Conservation (phyloP, 2,888 invertebrate species). For the Podotricha telesiphe region DNA sequence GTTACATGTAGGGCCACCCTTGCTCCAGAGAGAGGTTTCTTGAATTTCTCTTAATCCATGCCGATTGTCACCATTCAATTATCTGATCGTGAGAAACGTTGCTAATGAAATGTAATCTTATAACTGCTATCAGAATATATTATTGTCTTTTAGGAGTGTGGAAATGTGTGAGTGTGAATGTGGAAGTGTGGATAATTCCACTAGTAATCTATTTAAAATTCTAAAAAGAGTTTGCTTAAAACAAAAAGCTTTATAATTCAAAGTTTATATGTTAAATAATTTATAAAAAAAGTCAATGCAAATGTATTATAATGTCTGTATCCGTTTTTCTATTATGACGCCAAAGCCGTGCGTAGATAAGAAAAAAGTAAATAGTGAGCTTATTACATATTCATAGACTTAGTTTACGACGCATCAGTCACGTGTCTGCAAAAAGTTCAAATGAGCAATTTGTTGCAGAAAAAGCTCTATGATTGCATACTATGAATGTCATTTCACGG, state of each 20-base stretch:
- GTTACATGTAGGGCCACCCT: conserved; percentile 79
- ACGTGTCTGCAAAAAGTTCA: conserved; percentile 52
- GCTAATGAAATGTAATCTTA: conserved; percentile 5
- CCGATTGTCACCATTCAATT: conserved; percentile 23
- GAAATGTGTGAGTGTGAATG: too few species aligned
- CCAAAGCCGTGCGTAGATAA: neutral
- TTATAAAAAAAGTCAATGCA: neutral
- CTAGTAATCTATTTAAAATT: neutral
- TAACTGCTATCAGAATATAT: neutral
- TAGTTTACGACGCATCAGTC: conserved; percentile 47
- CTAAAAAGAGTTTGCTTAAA: neutral
- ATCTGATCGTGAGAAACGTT: conserved; percentile 8
- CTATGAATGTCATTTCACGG: conserved; percentile 70
- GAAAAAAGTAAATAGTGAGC: conserved; percentile 16
- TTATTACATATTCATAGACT: conserved; percentile 30
- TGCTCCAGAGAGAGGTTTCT: conserved; percentile 52
- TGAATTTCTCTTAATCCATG: conserved; percentile 20
- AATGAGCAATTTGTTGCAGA: conserved; percentile 31
- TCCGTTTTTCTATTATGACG: conserved; percentile 3
- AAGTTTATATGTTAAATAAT: neutral
- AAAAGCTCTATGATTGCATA: conserved; percentile 39
- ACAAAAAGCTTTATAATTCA: neutral
- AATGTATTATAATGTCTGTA: conserved; percentile 5
- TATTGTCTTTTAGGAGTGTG: neutral
- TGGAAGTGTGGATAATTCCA: too few species aligned